A percentile compares a stretch with the other conserved stretches of the same genome.
Conservation (phyloP, 2,797 vertebrate genomes). For the Falco cherrug region DNA sequence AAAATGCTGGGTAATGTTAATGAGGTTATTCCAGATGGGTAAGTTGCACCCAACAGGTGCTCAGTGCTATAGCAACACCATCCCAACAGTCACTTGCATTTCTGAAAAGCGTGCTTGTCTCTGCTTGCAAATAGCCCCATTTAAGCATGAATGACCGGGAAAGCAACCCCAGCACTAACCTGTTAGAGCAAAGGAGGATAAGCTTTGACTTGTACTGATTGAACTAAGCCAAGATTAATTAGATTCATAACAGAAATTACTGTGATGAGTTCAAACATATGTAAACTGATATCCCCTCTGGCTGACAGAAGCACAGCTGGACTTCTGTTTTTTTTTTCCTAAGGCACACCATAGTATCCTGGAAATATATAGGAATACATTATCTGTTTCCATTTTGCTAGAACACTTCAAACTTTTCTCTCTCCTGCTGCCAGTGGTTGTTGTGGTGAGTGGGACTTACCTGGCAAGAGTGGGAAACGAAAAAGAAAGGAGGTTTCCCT, state of each 20-base stretch:
- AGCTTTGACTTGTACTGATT: background rate
- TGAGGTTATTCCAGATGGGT: background rate
- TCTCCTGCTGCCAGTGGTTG: background rate
- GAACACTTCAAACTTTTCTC: background rate
- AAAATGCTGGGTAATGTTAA: background rate
- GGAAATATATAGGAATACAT: background rate
- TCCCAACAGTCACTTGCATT: background rate
- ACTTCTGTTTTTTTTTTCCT: background rate
- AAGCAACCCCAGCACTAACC: background rate
- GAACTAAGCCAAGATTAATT: background rate
- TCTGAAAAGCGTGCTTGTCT: background rate
- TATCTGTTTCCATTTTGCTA: background rate
- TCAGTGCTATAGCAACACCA: background rate
- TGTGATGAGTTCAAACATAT: background rate
- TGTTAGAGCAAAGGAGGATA: background rate
- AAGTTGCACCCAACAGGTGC: background rate
- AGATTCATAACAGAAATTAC: background rate
- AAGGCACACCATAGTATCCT: background rate
- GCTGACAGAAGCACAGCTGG: background rate
- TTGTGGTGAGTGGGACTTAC: background rate
- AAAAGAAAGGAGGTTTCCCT: background rate
- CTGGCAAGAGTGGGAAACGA: background rate
- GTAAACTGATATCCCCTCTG: background rate
- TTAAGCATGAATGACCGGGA: background rate
- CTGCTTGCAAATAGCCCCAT: background rate